A percentile compares a stretch with the other conserved stretches of the same genome.
Evolutionary conservation across 2,113 vertebrate genomes (phyloP).

Genomic region (Hypanus sabinus): DNA sequence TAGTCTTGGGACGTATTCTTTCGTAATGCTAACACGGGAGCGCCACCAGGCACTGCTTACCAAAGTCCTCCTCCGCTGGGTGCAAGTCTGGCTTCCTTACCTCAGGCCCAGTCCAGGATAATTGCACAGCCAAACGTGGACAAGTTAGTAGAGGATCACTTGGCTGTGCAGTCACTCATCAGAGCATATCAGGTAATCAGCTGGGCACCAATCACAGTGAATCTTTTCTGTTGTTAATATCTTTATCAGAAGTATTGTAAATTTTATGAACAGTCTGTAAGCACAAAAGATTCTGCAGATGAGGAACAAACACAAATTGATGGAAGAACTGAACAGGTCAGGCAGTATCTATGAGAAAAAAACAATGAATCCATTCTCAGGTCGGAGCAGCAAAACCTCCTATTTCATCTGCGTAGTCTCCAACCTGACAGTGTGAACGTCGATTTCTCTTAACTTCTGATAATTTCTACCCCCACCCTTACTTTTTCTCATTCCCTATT

Average conservation of each 20-base stretch:
- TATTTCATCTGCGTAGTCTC: too few species aligned
- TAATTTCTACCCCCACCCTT: too few species aligned
- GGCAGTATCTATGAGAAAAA: too few species aligned
- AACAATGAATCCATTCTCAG: too few species aligned
- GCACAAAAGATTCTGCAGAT: too few species aligned
- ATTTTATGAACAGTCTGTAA: too few species aligned
- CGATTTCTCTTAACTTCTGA: too few species aligned
- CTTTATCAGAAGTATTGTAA: not conserved
- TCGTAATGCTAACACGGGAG: constrained; percentile 74
- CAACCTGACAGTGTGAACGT: too few species aligned
- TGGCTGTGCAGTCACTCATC: constrained; percentile 88
- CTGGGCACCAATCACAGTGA: not conserved
- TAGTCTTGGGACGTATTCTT: constrained; percentile 96
- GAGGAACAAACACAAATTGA: too few species aligned
- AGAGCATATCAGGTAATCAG: constrained; percentile 82
- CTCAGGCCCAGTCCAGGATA: constrained; percentile 56
- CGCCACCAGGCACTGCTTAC: constrained; percentile 76
- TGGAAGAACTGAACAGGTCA: too few species aligned
- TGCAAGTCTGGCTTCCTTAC: constrained; percentile 50
- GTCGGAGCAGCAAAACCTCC: too few species aligned
- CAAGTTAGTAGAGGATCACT: constrained; percentile 84
- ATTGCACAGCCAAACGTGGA: constrained; percentile 68
- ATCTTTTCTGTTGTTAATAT: not conserved
- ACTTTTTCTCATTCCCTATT: too few species aligned
- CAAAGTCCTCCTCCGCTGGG: constrained; percentile 70